Evolutionary conservation across 2,113 vertebrate species (phyloP), one percentile per base, ranked within the genome.

Genomic region (Mormoops blainvillei): DNA sequence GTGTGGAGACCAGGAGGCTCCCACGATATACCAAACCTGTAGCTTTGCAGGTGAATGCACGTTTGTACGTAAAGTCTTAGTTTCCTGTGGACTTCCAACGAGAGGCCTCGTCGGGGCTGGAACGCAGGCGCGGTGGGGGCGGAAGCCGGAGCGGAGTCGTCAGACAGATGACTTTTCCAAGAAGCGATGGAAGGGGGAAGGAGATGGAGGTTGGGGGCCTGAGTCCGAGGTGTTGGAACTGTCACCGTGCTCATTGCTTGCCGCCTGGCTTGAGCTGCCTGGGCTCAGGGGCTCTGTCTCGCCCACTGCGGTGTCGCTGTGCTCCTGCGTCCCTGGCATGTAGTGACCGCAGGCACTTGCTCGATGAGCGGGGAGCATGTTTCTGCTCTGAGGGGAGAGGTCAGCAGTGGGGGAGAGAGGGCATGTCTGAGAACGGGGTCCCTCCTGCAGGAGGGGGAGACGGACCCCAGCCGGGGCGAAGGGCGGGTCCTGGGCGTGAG

Each of bases 351-450:
- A 4, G 2, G 7, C 2, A 3, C 18, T 38, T 16, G 67, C 87
- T 82, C 4, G 38, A 14, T 10, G 41, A 54, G 4, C 0, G 63
- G 22, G 0, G 0, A 12, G 28, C 3, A 2, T 22, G 0, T 2
- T 11, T 45, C 16, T 16, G 4, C 10, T 22, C 5, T 10, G 36
- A 31, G 70, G 28, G 4, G 52, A 6, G 22, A 24, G n/a, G 38
- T 16, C 11, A 1, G 31, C 0, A 0, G 20, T 10, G 0, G 3
- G 31, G 48, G 58, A 68, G 36, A 10, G 26, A 31, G 22, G 31
- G 48, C 4, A 4, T 1, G 2, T 0, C 19, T 48, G 24, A 3
- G 15, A 71, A 20, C 4, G 31, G 12, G 22, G 24, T 9, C 5
- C 50, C 9, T 36, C 36, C 81, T 36, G 7, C n/a, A n/a, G 18